A percentile compares a stretch with the other conserved stretches of the same genome.
Conservation (phyloP, 1,140 invertebrate species). For the Anthonomus grandis region DNA sequence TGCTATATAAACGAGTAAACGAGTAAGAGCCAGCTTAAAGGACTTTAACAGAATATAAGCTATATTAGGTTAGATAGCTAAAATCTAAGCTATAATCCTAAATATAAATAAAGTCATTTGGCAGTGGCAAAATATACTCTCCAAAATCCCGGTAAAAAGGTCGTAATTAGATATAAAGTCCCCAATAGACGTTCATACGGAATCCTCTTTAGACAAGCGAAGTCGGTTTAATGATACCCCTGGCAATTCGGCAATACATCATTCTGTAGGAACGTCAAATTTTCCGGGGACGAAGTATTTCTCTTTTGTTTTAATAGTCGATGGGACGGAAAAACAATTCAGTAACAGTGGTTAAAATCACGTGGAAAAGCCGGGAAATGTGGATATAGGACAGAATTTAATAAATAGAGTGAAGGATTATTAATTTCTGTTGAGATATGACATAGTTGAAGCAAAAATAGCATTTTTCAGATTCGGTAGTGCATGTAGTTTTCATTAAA, state of each 20-base stretch:
- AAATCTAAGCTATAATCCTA: not conserved
- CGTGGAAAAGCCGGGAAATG: too few relatives aligned
- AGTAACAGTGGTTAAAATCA: too few relatives aligned
- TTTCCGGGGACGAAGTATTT: constrained; percentile 11
- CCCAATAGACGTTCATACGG: constrained; percentile 17
- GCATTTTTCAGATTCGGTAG: too few relatives aligned
- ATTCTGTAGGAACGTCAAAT: constrained; percentile 19
- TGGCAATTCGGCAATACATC: constrained; percentile 21
- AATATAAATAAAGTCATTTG: constrained; percentile 11
- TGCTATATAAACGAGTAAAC: not conserved
- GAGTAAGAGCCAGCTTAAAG: too few relatives aligned
- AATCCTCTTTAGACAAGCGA: constrained; percentile 14
- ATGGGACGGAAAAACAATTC: not conserved
- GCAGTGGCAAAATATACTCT: too few relatives aligned
- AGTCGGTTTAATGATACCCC: constrained; percentile 21
- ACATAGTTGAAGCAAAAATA: too few relatives aligned
- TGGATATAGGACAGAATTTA: too few relatives aligned
- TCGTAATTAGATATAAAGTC: constrained; percentile 24
- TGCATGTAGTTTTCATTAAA: too few relatives aligned
- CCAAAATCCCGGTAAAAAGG: constrained; percentile 20
- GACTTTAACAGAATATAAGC: too few relatives aligned
- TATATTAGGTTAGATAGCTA: too few relatives aligned
- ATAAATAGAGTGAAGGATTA: too few relatives aligned
- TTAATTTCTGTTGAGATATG: too few relatives aligned
- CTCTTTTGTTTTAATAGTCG: constrained; percentile 11